Base-by-base conservation (phyloP, 2,888 invertebrate genomes). In the Saturnia pavonia region DNA sequence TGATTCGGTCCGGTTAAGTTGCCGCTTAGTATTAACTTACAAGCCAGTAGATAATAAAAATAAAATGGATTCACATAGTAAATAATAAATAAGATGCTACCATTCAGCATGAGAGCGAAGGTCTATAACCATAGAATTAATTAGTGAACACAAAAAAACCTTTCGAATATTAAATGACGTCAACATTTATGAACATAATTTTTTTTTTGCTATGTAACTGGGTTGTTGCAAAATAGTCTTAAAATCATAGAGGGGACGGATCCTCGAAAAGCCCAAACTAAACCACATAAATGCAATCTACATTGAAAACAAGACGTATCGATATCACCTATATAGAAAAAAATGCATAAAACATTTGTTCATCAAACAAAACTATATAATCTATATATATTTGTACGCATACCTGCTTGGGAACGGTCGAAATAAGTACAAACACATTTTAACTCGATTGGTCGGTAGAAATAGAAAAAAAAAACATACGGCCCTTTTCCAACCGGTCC, bases 401-500 rank as follows among this genome's bases (percentile, higher is more conserved):
- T 65, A 65, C 65, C 65, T 65, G 19, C 65, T n/a, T n/a, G 40
- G 40, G 65, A 40, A 40, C 40, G 65, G 65, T 65, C 65, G 9
- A 34, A 65, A 65, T 65, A 40, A 65, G 65, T 65, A 34, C 65
- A 65, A 40, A 65, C 40, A 25, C 65, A 65, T n/a, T 40, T 34
- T 34, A 19, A 65, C 40, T 65, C 65, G 65, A 65, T 65, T 65
- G 65, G 65, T 65, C 65, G 40, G n/a, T 71, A 60, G 71, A 65
- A 65, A 65, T 68, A 74, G 71, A 72, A 74, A 74, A 74, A 51
- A 60, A 77, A 73, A 76, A 74, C 75, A 70, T 57, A 72, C 74
- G 60, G 71, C 75, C 74, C 72, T 72, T 69, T 57, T 67, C 70
- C 66, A 72, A 76, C 75, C 77, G 71, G 73, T 71, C 72, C 69